A percentile compares a stretch with the other conserved stretches of the same genome.
phyloP scores from a whole-genome alignment of 2,797 vertebrate genomes.

The Paramormyrops hopkinsi region DNA sequence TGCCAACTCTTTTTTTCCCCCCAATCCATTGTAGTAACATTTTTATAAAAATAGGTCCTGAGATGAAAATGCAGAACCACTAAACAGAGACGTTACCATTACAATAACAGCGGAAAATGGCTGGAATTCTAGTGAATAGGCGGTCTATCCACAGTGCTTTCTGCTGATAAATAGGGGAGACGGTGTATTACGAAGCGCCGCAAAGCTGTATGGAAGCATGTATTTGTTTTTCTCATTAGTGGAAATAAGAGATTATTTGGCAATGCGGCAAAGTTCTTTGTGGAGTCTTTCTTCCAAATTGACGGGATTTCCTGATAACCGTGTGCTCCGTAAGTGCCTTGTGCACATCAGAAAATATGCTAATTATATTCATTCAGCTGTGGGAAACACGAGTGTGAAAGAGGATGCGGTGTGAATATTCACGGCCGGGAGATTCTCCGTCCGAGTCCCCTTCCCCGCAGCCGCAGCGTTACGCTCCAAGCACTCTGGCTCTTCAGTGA shows the following conservation, averaged over 20 bases:
- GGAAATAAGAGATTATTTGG: background rate
- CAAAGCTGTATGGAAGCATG: background rate
- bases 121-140: background rate
- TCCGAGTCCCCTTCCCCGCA: background rate
- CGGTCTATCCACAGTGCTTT: background rate
- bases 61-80: background rate
- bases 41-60: background rate
- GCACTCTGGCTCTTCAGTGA: background rate
- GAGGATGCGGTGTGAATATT: background rate
- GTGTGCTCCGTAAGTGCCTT: background rate
- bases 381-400: background rate
- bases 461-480: background rate
- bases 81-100: background rate
- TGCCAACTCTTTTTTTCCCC: background rate
- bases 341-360: conserved; percentile 10
- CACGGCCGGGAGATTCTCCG: background rate
- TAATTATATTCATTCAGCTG: background rate
- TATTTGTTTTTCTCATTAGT: conserved; percentile 10
- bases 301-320: background rate
- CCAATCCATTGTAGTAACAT: background rate
- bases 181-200: background rate
- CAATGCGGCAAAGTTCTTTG: background rate
- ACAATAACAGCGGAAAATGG: background rate
- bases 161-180: background rate
- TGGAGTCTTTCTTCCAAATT: background rate